Evolutionary conservation across 1,140 invertebrate species (phyloP).

Genomic region (Orius laevigatus): DNA sequence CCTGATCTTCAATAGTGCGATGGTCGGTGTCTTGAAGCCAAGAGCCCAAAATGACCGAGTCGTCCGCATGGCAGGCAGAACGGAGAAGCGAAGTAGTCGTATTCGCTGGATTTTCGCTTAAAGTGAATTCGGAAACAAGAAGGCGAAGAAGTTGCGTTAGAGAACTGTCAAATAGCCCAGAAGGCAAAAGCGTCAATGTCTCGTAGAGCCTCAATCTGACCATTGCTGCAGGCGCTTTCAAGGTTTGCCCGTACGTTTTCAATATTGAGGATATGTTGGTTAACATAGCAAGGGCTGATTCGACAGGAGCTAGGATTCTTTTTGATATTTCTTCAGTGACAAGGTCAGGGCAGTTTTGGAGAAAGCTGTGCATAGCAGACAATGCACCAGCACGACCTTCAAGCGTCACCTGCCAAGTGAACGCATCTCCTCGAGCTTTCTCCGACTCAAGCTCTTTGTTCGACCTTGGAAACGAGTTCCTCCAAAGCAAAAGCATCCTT

Average conservation of each 20-base stretch:
- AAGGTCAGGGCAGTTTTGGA: conserved; percentile 77
- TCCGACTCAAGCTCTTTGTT: conserved; percentile 92
- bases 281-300: conserved; percentile 85
- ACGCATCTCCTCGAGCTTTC: conserved; percentile 91
- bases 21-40: conserved; percentile 92
- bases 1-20: conserved; percentile 93
- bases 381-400: conserved; percentile 92
- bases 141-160: conserved; percentile 76
- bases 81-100: conserved; percentile 81
- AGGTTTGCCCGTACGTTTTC: conserved; percentile 81
- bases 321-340: conserved; percentile 81
- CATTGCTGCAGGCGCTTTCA: conserved; percentile 87
- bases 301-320: conserved; percentile 74
- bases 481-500: conserved; percentile 87
- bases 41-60: conserved; percentile 71
- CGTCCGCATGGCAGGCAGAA: conserved; percentile 76
- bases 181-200: conserved; percentile 66
- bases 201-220: conserved; percentile 83
- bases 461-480: conserved; percentile 92
- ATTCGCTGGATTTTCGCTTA: conserved; percentile 87
- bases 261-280: conserved; percentile 71
- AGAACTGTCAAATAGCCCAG: conserved; percentile 69
- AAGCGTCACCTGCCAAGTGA: conserved; percentile 97
- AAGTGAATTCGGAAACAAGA: conserved; percentile 92
- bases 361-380: conserved; percentile 85